Percentiles rank a stretch among this genome's conserved stretches.
Conservation (phyloP, 2,113 vertebrate species). For the Euleptes europaea region DNA sequence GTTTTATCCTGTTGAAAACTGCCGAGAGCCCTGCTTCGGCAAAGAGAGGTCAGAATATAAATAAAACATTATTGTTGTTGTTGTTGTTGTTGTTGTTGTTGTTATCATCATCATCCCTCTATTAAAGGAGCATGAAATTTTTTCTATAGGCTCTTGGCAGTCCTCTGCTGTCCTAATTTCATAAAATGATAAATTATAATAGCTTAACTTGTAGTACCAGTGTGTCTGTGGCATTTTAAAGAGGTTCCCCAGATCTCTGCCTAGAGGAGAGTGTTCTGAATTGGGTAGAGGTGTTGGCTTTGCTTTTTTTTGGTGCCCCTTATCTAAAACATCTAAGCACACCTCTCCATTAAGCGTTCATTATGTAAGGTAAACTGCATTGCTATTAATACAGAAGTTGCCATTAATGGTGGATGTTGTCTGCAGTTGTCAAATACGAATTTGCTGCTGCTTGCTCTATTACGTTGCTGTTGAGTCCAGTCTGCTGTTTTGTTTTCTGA, state of each 20-base stretch:
- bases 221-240: neutral
- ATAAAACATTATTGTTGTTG: too few relatives aligned
- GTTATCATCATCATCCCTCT: too few relatives aligned
- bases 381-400: neutral
- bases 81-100: too few relatives aligned
- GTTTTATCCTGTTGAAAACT: too few relatives aligned
- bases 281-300: neutral
- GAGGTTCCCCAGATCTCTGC: neutral
- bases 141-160: too few relatives aligned
- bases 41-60: too few relatives aligned
- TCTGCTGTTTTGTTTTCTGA: neutral
- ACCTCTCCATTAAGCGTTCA: neutral
- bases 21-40: too few relatives aligned
- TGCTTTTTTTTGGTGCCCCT: neutral
- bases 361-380: neutral
- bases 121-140: too few relatives aligned
- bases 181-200: neutral
- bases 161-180: neutral
- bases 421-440: neutral
- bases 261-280: neutral
- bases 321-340: neutral
- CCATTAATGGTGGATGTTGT: neutral
- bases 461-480: neutral
- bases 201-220: neutral
- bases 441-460: neutral